phyloP scores from a whole-genome alignment of 2,113 vertebrate species.

The Trinectes maculatus region DNA sequence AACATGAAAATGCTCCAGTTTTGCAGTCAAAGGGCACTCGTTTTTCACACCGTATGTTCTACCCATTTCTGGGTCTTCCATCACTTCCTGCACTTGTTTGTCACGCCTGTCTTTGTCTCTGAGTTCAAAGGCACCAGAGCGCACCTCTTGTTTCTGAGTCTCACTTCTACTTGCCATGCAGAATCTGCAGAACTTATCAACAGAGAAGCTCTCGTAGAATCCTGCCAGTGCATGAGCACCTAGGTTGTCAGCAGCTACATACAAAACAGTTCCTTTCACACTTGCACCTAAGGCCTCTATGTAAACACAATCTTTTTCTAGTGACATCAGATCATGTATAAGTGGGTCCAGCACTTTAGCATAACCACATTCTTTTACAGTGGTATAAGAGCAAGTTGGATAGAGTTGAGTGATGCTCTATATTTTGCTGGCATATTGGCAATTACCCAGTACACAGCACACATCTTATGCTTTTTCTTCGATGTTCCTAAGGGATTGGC shows the following conservation, averaged over 20 bases:
- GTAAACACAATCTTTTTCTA: too few relatives aligned
- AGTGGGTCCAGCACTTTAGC: too few relatives aligned
- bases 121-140: not conserved
- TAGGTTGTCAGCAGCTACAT: not conserved
- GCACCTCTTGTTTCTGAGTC: not conserved
- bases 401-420: too few relatives aligned
- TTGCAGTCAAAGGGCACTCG: not conserved
- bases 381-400: too few relatives aligned
- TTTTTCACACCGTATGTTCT: not conserved
- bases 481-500: too few relatives aligned
- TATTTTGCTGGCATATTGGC: too few relatives aligned
- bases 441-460: too few relatives aligned
- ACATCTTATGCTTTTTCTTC: too few relatives aligned
- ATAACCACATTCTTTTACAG: too few relatives aligned
- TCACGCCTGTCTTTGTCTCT: not conserved
- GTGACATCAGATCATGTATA: too few relatives aligned
- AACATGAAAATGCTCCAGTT: not conserved
- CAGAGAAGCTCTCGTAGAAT: not conserved
- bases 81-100: not conserved
- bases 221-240: not conserved
- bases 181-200: not conserved
- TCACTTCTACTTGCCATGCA: not conserved
- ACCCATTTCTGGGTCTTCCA: not conserved
- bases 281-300: not conserved
- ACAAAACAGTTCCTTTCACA: not conserved